A percentile compares a stretch with the other conserved stretches of the same genome.
Evolutionary conservation across 2,888 invertebrate species (phyloP).

Genomic region (Ephialtes manifestator): DNA sequence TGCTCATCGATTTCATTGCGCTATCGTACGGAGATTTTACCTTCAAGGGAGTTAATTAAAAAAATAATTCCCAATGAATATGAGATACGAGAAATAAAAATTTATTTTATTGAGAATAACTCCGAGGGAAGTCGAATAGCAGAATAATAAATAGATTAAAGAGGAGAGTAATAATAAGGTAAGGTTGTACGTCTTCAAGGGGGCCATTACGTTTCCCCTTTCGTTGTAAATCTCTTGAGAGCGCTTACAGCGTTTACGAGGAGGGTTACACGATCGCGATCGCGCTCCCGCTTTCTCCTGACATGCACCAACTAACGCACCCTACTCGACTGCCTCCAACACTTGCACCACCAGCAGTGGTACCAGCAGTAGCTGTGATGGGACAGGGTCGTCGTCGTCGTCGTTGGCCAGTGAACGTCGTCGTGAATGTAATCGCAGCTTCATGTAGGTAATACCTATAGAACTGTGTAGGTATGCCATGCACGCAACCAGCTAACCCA

Average conservation of each 20-base stretch:
- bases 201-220: slow-evolving; percentile 38
- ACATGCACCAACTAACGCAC: slow-evolving; percentile 43
- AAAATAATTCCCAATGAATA: not conserved
- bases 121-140: not conserved
- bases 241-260: slow-evolving; percentile 55
- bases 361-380: slow-evolving; percentile 18
- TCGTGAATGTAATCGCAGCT: slow-evolving; percentile 53
- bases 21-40: not conserved
- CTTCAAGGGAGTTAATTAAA: not conserved
- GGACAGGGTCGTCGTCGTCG: slow-evolving; percentile 8
- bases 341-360: not conserved
- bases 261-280: slow-evolving; percentile 58
- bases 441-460: slow-evolving; percentile 30
- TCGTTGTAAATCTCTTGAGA: slow-evolving; percentile 56
- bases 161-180: slow-evolving; percentile 21
- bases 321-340: not conserved
- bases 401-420: slow-evolving; percentile 31
- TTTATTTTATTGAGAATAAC: not conserved
- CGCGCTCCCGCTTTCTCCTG: slow-evolving; percentile 36
- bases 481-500: slow-evolving; percentile 43
- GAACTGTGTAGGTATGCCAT: slow-evolving; percentile 27
- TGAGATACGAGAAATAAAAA: not conserved
- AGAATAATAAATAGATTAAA: slow-evolving; percentile 29
- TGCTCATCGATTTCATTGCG: not conserved
- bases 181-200: slow-evolving; percentile 29